Evolutionary conservation across 2,888 invertebrate species (phyloP).

Genomic region (Serripes groenlandicus): DNA sequence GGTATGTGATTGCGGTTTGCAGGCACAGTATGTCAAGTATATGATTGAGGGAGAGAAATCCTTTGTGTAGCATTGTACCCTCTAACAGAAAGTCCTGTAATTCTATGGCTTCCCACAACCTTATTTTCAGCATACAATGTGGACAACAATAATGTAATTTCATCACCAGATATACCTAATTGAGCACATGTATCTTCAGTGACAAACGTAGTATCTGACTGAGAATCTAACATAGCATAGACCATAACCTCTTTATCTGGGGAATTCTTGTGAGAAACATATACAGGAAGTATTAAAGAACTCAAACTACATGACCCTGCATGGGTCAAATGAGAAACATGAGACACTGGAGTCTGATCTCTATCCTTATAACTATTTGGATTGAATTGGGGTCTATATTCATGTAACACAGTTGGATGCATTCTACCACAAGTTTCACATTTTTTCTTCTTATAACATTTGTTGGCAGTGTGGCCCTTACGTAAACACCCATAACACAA

Average conservation of each 20-base stretch:
- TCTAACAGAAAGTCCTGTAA: slow-evolving; percentile 50
- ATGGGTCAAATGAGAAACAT: no score
- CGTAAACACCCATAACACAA: no score
- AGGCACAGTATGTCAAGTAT: slow-evolving; percentile 59
- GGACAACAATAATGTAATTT: slow-evolving; percentile 45
- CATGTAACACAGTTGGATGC: no score
- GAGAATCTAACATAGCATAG: slow-evolving; percentile 69
- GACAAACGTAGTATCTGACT: slow-evolving; percentile 67
- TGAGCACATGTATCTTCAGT: slow-evolving; percentile 39
- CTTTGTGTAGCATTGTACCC: slow-evolving; percentile 28
- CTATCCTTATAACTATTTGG: no score
- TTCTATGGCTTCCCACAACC: slow-evolving; percentile 23
- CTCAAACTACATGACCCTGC: slow-evolving; percentile 42
- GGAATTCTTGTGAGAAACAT: slow-evolving; percentile 46
- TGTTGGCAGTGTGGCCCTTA: no score
- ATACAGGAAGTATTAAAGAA: slow-evolving; percentile 54
- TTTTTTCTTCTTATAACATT: no score
- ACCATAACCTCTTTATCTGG: slow-evolving; percentile 55
- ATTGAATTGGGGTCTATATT: no score
- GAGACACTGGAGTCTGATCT: no score
- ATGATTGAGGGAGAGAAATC: slow-evolving; percentile 58
- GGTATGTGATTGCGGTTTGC: slow-evolving; percentile 59
- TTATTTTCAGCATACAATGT: slow-evolving; percentile 54
- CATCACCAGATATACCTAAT: slow-evolving; percentile 40
- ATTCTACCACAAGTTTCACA: no score